Conservation (phyloP, 2,113 vertebrate species). For the Xyrauchen texanus region DNA sequence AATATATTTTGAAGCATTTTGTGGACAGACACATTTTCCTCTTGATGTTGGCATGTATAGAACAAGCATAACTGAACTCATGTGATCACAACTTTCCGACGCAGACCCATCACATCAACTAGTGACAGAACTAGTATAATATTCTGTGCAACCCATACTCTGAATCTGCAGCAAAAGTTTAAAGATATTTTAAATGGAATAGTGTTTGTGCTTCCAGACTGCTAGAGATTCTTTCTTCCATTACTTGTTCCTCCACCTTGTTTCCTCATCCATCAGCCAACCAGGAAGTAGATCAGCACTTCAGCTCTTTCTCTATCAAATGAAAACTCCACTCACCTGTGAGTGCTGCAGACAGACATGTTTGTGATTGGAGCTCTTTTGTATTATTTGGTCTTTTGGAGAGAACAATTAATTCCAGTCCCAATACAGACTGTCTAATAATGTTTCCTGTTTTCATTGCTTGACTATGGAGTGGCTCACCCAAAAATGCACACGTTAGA, state of each 20-base stretch:
- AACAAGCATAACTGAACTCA: no score
- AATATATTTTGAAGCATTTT: no score
- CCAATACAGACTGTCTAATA: conserved; percentile 27
- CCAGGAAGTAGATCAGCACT: conserved; percentile 11
- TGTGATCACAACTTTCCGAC: no score
- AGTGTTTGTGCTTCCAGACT: not conserved
- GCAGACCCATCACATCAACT: no score
- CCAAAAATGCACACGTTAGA: conserved; percentile 39
- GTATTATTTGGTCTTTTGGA: conserved; percentile 45
- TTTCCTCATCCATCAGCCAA: conserved; percentile 2
- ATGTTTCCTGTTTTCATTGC: conserved; percentile 40
- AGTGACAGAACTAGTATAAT: no score
- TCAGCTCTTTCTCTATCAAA: conserved; percentile 13
- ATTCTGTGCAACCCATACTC: no score
- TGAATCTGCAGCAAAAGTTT: no score
- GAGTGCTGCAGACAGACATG: conserved; percentile 18
- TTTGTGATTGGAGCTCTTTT: conserved; percentile 26
- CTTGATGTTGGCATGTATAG: no score
- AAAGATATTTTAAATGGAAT: no score
- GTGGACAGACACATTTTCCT: no score
- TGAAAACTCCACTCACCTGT: not conserved
- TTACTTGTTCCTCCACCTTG: not conserved
- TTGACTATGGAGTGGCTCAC: conserved; percentile 49
- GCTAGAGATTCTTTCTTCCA: not conserved
- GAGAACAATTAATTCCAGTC: conserved; percentile 51